Base-by-base conservation (phyloP, 2,797 vertebrate genomes). In the Odontamblyopus lacepedii region DNA sequence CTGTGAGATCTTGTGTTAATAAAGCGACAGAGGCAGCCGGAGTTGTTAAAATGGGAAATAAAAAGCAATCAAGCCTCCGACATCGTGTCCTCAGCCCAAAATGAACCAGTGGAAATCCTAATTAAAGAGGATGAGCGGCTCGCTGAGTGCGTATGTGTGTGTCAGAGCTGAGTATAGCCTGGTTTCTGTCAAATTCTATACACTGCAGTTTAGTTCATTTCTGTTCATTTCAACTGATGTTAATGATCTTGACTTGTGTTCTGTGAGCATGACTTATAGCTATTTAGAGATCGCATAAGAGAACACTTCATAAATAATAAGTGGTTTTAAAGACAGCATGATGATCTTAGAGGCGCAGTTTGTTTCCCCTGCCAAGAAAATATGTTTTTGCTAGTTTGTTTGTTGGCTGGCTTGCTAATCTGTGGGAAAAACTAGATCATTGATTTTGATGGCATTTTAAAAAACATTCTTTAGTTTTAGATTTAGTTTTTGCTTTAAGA, bases 61-160 rank as follows among this genome's bases (percentile, higher is more conserved):
- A 93, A 93, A 93, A 88, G 89, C 92, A 93, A 93, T 94, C 90
- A 92, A 91, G 88, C 89, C 91, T 91, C 88, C 84, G 85, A 88
- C 92, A 89, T 92, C 90, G 86, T 88, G 83, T 89, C 89, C 86
- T 88, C 81, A 79, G 81, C 82, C 84, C 71, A 87, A 88, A 92
- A 91, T 72, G 90, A 91, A 93, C 89, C 91, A 73, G 92, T 88
- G 92, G 91, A 93, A 93, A 92, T 91, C 88, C 92, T 93, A 94
- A 94, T 95, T 92, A 94, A 92, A 84, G 86, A 85, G 86, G 83
- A 90, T 83, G 88, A 85, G 79, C 79, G 56, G 72, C 85, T 91
- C 88, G 86, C 81, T 68, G 75, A 79, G 74, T 69, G 70, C 81
- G 83, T 67, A 84, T 72, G 77, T 88, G 69, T 5, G 69, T 76